Percentiles rank a stretch among this genome's conserved stretches.
Conservation (phyloP, 2,888 invertebrate species). For the Branchinecta sandiegonensis region DNA sequence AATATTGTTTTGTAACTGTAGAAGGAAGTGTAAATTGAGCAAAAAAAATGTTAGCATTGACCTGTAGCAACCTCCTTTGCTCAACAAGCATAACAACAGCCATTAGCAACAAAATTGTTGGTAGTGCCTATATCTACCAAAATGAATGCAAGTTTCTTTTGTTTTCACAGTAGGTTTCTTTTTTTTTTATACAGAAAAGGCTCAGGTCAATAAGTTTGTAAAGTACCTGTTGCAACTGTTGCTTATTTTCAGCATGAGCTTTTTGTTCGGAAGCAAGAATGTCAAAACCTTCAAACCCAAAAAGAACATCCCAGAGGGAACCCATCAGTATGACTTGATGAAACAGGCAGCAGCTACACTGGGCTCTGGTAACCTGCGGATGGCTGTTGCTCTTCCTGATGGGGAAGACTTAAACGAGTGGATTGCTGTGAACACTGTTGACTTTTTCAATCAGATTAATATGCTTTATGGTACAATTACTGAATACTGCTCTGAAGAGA, state of each 20-base stretch:
- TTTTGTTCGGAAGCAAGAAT: constrained; percentile 55
- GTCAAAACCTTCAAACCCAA: constrained; percentile 98
- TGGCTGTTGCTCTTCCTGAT: constrained; percentile 92
- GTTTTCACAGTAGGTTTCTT: too few species aligned
- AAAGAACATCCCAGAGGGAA: constrained; percentile 96
- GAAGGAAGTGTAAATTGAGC: too few species aligned
- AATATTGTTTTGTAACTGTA: too few species aligned
- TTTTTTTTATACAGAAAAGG: too few species aligned
- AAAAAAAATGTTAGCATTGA: too few species aligned
- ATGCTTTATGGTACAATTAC: constrained; percentile 99
- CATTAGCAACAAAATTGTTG: too few species aligned
- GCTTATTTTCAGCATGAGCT: constrained; percentile 17
- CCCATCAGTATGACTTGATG: constrained; percentile 97
- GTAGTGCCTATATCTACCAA: too few species aligned
- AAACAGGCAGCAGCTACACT: constrained; percentile 97
- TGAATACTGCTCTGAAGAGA: constrained; percentile 97
- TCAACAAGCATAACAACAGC: too few species aligned
- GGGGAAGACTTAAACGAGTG: constrained; percentile 99
- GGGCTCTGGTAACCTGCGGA: constrained; percentile 87
- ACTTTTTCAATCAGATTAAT: constrained; percentile 99
- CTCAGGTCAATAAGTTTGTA: too few species aligned
- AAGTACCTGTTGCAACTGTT: background rate
- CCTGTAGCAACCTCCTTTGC: too few species aligned
- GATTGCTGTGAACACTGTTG: constrained; percentile 99
- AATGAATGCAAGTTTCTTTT: too few species aligned